phyloP scores from a whole-genome alignment of 2,888 invertebrate species.

The Limnephilus auricula region DNA sequence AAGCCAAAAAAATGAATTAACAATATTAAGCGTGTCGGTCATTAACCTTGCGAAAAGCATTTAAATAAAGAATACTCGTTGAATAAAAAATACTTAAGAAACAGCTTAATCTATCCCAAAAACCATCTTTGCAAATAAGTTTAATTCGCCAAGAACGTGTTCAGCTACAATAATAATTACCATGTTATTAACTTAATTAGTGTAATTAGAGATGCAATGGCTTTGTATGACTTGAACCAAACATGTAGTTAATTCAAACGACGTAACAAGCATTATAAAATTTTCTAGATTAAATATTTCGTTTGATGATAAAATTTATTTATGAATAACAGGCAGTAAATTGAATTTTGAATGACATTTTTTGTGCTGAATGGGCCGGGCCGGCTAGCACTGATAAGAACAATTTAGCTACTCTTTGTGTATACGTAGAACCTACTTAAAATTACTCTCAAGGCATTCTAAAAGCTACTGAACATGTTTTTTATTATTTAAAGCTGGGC shows the following conservation, averaged over 20 bases:
- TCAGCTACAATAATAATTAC: neutral
- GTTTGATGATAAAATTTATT: neutral
- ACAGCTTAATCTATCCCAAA: neutral
- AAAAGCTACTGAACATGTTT: neutral
- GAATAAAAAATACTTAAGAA: neutral
- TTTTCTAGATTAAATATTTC: neutral
- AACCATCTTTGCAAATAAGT: neutral
- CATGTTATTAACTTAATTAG: constrained; percentile 23
- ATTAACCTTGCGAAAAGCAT: neutral
- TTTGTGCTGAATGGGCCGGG: neutral
- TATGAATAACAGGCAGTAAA: neutral
- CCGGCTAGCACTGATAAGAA: neutral
- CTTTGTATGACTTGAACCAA: neutral
- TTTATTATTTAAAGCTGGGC: neutral
- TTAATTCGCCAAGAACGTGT: neutral
- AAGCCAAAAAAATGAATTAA: neutral
- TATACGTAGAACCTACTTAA: neutral
- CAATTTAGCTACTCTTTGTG: neutral
- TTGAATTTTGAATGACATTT: neutral
- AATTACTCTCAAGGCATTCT: neutral
- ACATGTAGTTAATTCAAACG: neutral
- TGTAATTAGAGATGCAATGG: neutral
- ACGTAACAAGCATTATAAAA: neutral
- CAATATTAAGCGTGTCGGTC: neutral
- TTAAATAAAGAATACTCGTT: neutral